Percentiles rank a stretch among this genome's conserved stretches.
phyloP scores from a whole-genome alignment of 1,140 invertebrate genomes.

The Diabrotica undecimpunctata region DNA sequence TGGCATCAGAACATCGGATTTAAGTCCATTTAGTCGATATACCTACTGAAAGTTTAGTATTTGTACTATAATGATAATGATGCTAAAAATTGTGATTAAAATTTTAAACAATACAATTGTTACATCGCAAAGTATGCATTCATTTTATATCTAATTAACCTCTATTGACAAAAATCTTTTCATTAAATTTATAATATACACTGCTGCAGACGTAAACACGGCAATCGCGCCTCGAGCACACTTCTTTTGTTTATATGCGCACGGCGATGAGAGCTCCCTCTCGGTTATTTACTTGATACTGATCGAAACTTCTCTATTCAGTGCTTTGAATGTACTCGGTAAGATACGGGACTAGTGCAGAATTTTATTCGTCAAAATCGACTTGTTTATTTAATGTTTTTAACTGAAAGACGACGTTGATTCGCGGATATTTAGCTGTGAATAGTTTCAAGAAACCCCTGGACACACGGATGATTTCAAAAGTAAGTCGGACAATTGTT shows the following conservation, averaged over 20 bases:
- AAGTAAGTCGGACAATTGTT: slow-evolving; percentile 14
- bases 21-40: too few species aligned
- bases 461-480: slow-evolving; percentile 19
- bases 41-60: too few species aligned
- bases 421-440: slow-evolving; percentile 18
- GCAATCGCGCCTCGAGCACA: background rate
- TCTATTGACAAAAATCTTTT: too few species aligned
- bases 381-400: slow-evolving; percentile 16
- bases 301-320: slow-evolving; percentile 12
- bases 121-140: too few species aligned
- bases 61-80: too few species aligned
- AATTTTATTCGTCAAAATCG: slow-evolving; percentile 10
- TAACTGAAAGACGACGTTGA: slow-evolving; percentile 14
- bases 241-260: slow-evolving; percentile 13
- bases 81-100: too few species aligned
- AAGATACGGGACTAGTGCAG: slow-evolving; percentile 5
- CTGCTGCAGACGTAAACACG: background rate
- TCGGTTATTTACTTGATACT: slow-evolving; percentile 12
- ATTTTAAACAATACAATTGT: too few species aligned
- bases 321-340: slow-evolving; percentile 12
- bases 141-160: too few species aligned
- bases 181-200: too few species aligned
- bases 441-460: slow-evolving; percentile 9
- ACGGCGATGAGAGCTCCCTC: slow-evolving; percentile 5
- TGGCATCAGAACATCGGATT: too few species aligned